Percentiles rank a stretch among this genome's conserved stretches.
phyloP scores from a whole-genome alignment of 2,888 invertebrate genomes.

The Cryptus armator region DNA sequence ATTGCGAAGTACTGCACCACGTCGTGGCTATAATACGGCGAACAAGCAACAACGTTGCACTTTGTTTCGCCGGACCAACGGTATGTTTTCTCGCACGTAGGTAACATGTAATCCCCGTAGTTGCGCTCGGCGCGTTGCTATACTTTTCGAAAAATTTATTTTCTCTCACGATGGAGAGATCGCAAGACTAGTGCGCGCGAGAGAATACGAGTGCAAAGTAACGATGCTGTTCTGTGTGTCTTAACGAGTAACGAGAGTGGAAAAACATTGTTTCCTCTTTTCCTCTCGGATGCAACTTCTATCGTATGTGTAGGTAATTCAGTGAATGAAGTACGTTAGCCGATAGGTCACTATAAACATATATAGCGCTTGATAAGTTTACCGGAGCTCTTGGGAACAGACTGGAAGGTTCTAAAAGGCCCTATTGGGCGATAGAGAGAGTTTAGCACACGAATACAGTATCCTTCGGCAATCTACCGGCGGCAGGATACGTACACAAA shows the following conservation, averaged over 20 bases:
- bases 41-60: conserved; percentile 39
- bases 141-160: too few relatives aligned
- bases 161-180: too few relatives aligned
- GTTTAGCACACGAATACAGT: conserved; percentile 29
- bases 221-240: too few relatives aligned
- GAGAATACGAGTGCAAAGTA: too few relatives aligned
- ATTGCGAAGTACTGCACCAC: conserved; percentile 42
- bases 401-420: conserved; percentile 10
- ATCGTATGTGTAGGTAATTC: neutral
- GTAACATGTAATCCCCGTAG: too few relatives aligned
- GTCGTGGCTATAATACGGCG: conserved; percentile 21
- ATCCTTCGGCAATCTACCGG: neutral
- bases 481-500: neutral
- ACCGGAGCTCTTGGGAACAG: neutral
- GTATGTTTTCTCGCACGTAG: too few relatives aligned
- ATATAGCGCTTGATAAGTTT: neutral
- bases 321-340: neutral
- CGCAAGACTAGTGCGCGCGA: too few relatives aligned
- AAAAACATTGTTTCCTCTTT: conserved; percentile 4
- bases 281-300: neutral
- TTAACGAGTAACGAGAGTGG: conserved; percentile 6
- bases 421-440: neutral
- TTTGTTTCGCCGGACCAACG: conserved; percentile 3
- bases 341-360: neutral
- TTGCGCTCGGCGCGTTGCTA: too few relatives aligned